Evolutionary conservation across 2,797 vertebrate species (phyloP).

Genomic region (Hippopotamyrus pictus): DNA sequence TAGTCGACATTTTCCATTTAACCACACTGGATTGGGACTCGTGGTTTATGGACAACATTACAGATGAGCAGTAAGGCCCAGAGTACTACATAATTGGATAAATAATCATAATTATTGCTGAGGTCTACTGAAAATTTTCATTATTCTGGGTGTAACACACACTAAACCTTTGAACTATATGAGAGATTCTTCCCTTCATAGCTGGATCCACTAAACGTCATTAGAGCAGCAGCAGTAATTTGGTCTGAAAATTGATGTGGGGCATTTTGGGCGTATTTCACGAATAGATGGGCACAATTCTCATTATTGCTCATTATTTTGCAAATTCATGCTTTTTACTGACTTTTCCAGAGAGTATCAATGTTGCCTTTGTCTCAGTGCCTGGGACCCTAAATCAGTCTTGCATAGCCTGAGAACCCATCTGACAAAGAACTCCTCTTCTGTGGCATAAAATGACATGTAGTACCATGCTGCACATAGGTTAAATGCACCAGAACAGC

Average conservation of each 20-base stretch:
- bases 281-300: conserved; percentile 24
- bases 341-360: not conserved
- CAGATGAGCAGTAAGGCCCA: not conserved
- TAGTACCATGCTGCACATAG: not conserved
- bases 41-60: not conserved
- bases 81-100: not conserved
- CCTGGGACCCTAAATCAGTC: not conserved
- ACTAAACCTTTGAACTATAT: not conserved
- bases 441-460: not conserved
- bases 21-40: not conserved
- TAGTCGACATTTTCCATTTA: conserved; percentile 36
- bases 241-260: conserved; percentile 26
- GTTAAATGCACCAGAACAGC: not conserved
- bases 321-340: not conserved
- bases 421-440: not conserved
- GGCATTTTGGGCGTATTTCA: conserved; percentile 16
- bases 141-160: not conserved
- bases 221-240: conserved; percentile 30
- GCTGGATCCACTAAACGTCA: conserved; percentile 5
- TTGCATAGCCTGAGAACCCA: not conserved
- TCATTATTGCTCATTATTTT: not conserved
- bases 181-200: conserved; percentile 14
- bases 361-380: not conserved
- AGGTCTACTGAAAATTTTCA: not conserved
- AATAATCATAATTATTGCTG: not conserved